These are phyloP conservation scores for Bryconaethiops microstoma DNA, from an alignment of 2,797 vertebrate genomes.

Conservation along the genomic window DNA sequence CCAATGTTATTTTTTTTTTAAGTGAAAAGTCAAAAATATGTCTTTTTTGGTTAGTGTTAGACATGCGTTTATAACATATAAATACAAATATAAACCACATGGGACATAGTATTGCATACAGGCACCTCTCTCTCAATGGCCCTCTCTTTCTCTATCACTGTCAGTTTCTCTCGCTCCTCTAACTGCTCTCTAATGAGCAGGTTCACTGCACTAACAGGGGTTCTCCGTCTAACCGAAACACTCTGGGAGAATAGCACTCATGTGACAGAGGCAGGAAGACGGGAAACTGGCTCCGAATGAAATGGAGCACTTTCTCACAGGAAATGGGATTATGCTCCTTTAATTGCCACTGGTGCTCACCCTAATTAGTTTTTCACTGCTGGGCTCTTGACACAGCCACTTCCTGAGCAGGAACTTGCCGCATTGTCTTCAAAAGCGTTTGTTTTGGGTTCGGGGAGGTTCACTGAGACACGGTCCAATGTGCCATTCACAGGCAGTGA, in stretches of 20 bases:
- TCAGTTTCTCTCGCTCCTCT: background rate
- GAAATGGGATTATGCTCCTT: conserved; percentile 37
- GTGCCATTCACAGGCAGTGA: background rate
- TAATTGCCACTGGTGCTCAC: conserved; percentile 38
- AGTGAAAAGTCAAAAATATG: too few species aligned
- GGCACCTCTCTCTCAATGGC: background rate
- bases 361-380: conserved; percentile 39
- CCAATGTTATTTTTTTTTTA: too few species aligned
- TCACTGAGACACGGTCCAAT: background rate
- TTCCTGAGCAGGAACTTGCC: conserved; percentile 4
- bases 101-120: too few species aligned
- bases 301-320: conserved; percentile 40
- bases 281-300: conserved; percentile 12
- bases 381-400: conserved; percentile 28
- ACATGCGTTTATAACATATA: too few species aligned
- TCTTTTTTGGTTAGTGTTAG: too few species aligned
- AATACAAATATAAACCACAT: too few species aligned
- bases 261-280: conserved; percentile 23
- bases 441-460: background rate
- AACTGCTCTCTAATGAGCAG: conserved; percentile 31
- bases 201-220: conserved; percentile 20
- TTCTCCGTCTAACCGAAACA: conserved; percentile 5
- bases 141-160: background rate
- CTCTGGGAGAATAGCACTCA: conserved; percentile 13
- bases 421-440: background rate